Base-by-base conservation (phyloP, 1,140 invertebrate species). In the Subanguina moxae region DNA sequence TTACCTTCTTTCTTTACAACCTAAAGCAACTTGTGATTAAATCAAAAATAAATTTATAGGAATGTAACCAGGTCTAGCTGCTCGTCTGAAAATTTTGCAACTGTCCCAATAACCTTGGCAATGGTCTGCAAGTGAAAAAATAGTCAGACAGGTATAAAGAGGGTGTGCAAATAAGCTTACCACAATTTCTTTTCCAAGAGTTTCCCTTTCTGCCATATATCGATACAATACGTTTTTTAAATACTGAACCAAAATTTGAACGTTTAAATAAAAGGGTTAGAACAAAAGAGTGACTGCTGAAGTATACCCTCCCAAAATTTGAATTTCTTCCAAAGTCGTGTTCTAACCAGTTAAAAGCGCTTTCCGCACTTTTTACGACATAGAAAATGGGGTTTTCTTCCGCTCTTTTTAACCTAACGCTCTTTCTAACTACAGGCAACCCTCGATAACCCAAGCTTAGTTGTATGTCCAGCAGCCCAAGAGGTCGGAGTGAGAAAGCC, bases 181-280 rank as follows among this genome's bases (percentile, higher is more conserved):
- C 66, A 68, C 66, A 62, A 57, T 68, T n/a, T 70, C 68, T 27
- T 62, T 57, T 17, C 68, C 67, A 25, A 70, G 48, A 25, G 42
- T 57, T 69, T 70, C 68, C 7, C 68, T 66, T 48, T 70, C 67
- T n/a, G 58, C 69, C 68, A 70, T 70, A 48, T 70, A 70, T 0
- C 64, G 68, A 30, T 59, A 69, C 27, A 70, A 66, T n/a, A 70
- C 68, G 28, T 69, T 70, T 9, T 62, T 64, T 19, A 70, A 59
- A 61, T 70, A 70, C 45, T 52, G 23, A 52, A 52, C 23, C 3
- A 8, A 52, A 38, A 52, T 52, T 13, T 45, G n/a, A 13, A 45
- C 43, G 43, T 13, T 11, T 45, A 45, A 45, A 45, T 45, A 45
- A 13, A 45, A 45, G 43, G n/a, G 11, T 13, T 45, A 45, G 11